Evolutionary conservation across 2,797 vertebrate genomes (phyloP).

Genomic region (Danio albolineatus): DNA sequence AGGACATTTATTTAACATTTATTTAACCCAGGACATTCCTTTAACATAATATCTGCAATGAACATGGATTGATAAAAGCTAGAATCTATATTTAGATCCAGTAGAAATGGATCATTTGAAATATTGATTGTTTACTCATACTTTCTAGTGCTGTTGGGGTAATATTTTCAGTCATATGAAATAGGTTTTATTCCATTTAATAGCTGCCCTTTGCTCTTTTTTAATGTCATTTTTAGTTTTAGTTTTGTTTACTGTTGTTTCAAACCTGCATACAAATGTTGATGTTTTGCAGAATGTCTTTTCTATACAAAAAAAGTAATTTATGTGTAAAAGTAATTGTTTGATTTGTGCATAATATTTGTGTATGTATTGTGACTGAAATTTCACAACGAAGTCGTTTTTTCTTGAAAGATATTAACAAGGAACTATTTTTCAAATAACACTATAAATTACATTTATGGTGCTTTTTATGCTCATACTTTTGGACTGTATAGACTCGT

Average conservation of each 20-base stretch:
- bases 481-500: too few relatives aligned
- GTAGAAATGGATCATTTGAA: not conserved
- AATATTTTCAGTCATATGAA: not conserved
- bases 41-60: not conserved
- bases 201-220: not conserved
- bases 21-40: not conserved
- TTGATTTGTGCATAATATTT: not conserved
- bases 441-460: not conserved
- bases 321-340: not conserved
- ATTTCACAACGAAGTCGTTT: not conserved
- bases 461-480: not conserved
- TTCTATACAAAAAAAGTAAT: not conserved
- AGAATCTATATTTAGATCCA: conserved; percentile 12
- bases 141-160: not conserved
- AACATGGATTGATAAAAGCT: not conserved
- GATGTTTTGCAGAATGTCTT: conserved; percentile 2
- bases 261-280: not conserved
- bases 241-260: not conserved
- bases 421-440: not conserved
- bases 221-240: not conserved
- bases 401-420: not conserved
- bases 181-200: not conserved
- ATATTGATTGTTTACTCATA: not conserved
- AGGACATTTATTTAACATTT: too few relatives aligned
- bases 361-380: not conserved